Conservation (phyloP, 2,888 invertebrate genomes). For the Eudasyphora cyanicolor region DNA sequence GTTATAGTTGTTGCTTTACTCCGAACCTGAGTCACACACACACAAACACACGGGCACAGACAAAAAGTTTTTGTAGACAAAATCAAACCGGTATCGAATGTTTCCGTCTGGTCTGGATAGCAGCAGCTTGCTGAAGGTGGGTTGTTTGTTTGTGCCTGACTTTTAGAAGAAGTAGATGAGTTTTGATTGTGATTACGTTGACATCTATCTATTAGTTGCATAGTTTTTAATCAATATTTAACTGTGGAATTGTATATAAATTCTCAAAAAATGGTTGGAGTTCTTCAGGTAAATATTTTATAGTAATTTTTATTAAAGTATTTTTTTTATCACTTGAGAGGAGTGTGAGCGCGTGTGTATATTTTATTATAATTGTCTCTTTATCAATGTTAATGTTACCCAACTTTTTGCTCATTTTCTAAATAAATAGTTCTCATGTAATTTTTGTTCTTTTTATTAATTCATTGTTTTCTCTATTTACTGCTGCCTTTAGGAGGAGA, state of each 20-base stretch:
- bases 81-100: constrained; percentile 55
- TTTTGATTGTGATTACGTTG: constrained; percentile 64
- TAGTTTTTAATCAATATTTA: constrained; percentile 36
- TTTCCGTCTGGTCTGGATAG: constrained; percentile 27
- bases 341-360: no score
- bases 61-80: constrained; percentile 26
- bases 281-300: constrained; percentile 39
- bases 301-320: constrained; percentile 3
- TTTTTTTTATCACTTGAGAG: not conserved
- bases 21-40: no score
- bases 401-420: not conserved
- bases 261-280: constrained; percentile 53
- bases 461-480: no score
- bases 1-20: constrained; percentile 10
- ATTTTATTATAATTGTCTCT: constrained; percentile 3
- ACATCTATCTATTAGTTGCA: constrained; percentile 58
- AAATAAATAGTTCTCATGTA: not conserved
- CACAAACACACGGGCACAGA: no score
- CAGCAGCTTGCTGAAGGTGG: no score
- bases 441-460: no score
- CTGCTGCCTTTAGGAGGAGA: constrained; percentile 80
- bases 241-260: constrained; percentile 36
- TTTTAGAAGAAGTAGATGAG: constrained; percentile 48
- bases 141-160: constrained; percentile 32
- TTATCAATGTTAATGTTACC: not conserved